Base-by-base conservation (phyloP, 2,888 invertebrate genomes). In the Drepana falcataria region DNA sequence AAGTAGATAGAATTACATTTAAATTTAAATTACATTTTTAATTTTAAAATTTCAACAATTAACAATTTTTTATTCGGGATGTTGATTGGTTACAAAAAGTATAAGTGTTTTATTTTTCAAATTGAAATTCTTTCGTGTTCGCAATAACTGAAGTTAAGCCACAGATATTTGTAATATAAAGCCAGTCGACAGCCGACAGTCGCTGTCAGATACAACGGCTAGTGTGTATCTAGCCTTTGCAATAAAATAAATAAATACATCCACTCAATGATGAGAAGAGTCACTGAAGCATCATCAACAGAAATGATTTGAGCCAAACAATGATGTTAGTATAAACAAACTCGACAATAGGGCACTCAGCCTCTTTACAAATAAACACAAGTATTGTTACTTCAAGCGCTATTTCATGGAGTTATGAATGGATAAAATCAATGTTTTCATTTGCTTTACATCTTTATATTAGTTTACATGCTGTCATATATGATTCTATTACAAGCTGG, bases 221-320 rank as follows among this genome's bases (percentile, higher is more conserved):
- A 9, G 44, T 44, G 44, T 44, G 9, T 40, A 37, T 7, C 41
- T 7, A 44, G 44, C 9, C 44, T 6, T 44, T 6, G 44, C 44
- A 44, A 4, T 44, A 44, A 44, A 9, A 44, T 44, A 44, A 44
- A 44, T 44, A 44, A 44, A 44, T 44, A 44, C 44, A 44, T 44
- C 9, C 6, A 44, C 9, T 44, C 44, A 44, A 44, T 44, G 44
- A 44, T 44, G 44, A 4, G 44, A 44, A 44, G 44, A 51, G 41
- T 34, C 51, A 49, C 40, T 51, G 51, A 51, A 37, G 51, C 21
- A 51, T 40, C 51, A 51, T 51, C 21, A 5, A 41, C 49, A 49
- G 35, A 40, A 51, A 40, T 51, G 51, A 40, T 51, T 21, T 40
- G 21, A 3, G 2, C 37, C 33, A 49, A 49, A 51, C 51, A 41